Percentiles rank a stretch among this genome's conserved stretches.
phyloP scores from a whole-genome alignment of 2,113 vertebrate genomes.

The Tragelaphus strepsiceros region DNA sequence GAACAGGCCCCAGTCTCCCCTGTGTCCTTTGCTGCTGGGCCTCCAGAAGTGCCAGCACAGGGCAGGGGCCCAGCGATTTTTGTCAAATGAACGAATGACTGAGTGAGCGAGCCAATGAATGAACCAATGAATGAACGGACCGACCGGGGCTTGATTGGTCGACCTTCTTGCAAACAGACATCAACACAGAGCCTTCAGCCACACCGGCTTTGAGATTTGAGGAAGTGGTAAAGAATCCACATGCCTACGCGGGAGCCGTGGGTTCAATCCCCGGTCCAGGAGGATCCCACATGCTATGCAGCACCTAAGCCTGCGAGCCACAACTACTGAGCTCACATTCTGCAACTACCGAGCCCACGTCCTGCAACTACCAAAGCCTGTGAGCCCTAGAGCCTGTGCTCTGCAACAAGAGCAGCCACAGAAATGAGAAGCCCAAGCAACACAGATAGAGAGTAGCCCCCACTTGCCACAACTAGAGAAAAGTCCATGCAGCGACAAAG shows the following conservation, averaged over 20 bases:
- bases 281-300: not conserved
- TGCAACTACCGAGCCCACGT: not conserved
- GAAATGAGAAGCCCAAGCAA: not conserved
- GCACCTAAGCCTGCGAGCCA: not conserved
- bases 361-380: not conserved
- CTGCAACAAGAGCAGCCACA: not conserved
- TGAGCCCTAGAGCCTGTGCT: not conserved
- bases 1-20: not conserved
- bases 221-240: not conserved
- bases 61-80: not conserved
- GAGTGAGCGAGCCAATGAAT: not conserved
- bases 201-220: not conserved
- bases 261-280: not conserved
- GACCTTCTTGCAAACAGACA: not conserved
- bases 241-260: rapidly evolving
- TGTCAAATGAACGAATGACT: not conserved
- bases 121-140: not conserved
- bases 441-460: not conserved
- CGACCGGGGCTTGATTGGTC: no score
- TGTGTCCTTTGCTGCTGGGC: not conserved
- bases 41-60: not conserved
- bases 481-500: not conserved
- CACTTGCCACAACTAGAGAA: not conserved
- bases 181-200: not conserved
- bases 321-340: not conserved